These are phyloP conservation scores for Batillaria attramentaria DNA, from an alignment of 1,140 invertebrate genomes.

Conservation along the genomic window DNA sequence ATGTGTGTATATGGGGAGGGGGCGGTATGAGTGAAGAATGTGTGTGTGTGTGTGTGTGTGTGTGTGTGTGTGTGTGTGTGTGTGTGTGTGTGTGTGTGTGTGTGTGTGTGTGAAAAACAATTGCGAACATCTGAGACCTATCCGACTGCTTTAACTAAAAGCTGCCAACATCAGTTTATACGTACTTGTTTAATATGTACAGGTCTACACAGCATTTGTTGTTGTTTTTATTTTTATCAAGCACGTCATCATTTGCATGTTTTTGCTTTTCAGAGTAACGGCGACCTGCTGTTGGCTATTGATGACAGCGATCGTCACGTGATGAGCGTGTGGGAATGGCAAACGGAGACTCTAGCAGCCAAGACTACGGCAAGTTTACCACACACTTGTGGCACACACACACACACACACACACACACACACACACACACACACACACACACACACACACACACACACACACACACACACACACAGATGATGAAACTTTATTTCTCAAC, in stretches of 20 bases:
- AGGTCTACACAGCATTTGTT: no score
- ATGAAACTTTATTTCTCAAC: no score
- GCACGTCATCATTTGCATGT: no score
- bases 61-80: conserved; percentile 7
- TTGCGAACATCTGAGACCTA: no score
- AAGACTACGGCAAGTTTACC: conserved; percentile 74
- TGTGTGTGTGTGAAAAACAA: conserved; percentile 15
- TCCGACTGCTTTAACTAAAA: no score
- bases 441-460: neutral
- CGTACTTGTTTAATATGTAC: no score
- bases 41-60: neutral
- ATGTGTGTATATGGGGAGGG: neutral
- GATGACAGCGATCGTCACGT: conserved; percentile 90
- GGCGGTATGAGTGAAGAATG: neutral
- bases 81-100: conserved; percentile 22
- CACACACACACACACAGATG: no score
- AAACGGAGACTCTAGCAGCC: conserved; percentile 84
- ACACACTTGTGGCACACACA: conserved; percentile 12
- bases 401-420: neutral
- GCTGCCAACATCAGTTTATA: no score
- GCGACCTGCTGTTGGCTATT: conserved; percentile 82
- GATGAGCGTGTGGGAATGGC: conserved; percentile 91
- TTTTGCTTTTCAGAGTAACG: no score
- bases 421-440: neutral
- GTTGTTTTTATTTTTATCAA: no score